Percentiles rank a stretch among this genome's conserved stretches.
These are phyloP conservation scores for Sinocyclocheilus anshuiensis DNA, from an alignment of 2,113 vertebrate genomes.

Conservation along the genomic window DNA sequence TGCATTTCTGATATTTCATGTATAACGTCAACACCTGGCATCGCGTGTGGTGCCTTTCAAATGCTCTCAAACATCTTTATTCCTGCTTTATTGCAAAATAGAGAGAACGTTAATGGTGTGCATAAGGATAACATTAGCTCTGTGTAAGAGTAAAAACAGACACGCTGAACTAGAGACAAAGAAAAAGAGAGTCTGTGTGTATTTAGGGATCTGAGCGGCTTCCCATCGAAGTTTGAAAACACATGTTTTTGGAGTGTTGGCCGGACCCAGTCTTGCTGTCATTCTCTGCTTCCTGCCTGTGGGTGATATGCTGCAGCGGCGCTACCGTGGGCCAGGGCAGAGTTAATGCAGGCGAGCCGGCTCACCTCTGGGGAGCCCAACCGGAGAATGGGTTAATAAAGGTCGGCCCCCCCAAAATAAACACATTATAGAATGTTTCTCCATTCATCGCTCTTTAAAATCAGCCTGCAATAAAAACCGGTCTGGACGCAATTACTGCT, in stretches of 20 bases:
- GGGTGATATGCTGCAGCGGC: conserved; percentile 78
- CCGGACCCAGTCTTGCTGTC: conserved; percentile 85
- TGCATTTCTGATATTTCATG: conserved; percentile 61
- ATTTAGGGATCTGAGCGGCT: conserved; percentile 39
- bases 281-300: conserved; percentile 78
- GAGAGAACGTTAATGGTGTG: conserved; percentile 32
- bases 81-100: conserved; percentile 36
- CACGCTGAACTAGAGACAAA: conserved; percentile 34
- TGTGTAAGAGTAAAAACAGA: conserved; percentile 44
- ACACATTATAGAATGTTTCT: conserved; percentile 96
- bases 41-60: conserved; percentile 47
- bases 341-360: conserved; percentile 82
- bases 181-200: conserved; percentile 60
- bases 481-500: conserved; percentile 96
- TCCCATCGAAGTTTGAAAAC: conserved; percentile 62
- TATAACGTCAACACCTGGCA: conserved; percentile 56
- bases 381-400: conserved; percentile 97
- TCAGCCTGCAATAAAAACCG: conserved; percentile 94
- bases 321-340: conserved; percentile 79
- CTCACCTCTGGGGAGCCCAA: conserved; percentile 84
- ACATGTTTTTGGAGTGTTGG: conserved; percentile 74
- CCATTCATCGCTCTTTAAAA: conserved; percentile 95
- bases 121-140: conserved; percentile 48
- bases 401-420: conserved; percentile 93
- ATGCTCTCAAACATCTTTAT: conserved; percentile 49